Evolutionary conservation across 2,797 vertebrate species (phyloP).

Genomic region (Gadopsis marmoratus): DNA sequence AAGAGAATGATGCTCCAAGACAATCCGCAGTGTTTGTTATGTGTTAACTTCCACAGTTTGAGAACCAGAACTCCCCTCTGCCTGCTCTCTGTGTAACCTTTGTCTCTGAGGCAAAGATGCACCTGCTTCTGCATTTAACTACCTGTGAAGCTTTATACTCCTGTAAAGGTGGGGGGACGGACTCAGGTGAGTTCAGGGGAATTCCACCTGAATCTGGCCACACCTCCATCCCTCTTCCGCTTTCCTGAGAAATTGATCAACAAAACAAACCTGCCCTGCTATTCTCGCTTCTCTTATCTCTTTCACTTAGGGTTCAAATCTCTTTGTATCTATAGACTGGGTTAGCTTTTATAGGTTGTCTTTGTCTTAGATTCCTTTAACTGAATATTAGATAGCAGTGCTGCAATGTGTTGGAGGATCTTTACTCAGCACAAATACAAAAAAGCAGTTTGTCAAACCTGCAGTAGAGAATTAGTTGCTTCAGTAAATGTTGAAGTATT

Average conservation of each 20-base stretch:
- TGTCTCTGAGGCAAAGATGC: conserved; percentile 27
- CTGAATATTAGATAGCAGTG: neutral
- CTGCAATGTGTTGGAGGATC: neutral
- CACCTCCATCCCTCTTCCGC: conserved; percentile 53
- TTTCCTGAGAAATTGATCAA: conserved; percentile 76
- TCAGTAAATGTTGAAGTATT: neutral
- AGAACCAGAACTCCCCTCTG: neutral
- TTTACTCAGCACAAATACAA: neutral
- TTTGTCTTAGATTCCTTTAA: neutral
- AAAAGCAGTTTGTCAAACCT: neutral
- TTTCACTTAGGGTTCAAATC: neutral
- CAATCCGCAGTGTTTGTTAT: conserved; percentile 43
- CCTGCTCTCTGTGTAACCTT: conserved; percentile 8
- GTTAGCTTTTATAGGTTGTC: neutral
- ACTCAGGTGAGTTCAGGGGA: conserved; percentile 79
- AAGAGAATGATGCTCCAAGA: conserved; percentile 12
- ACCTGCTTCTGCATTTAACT: conserved; percentile 53
- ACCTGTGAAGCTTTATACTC: conserved; percentile 68
- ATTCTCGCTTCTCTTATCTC: no score
- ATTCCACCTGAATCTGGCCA: conserved; percentile 80
- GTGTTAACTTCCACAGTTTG: conserved; percentile 7
- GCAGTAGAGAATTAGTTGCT: neutral
- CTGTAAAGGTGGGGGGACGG: conserved; percentile 15
- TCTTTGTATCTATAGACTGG: neutral
- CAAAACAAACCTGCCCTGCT: conserved; percentile 69